A percentile compares a stretch with the other conserved stretches of the same genome.
These are phyloP conservation scores for Cebus imitator DNA, from an alignment of 2,113 vertebrate genomes.

Conservation along the genomic window DNA sequence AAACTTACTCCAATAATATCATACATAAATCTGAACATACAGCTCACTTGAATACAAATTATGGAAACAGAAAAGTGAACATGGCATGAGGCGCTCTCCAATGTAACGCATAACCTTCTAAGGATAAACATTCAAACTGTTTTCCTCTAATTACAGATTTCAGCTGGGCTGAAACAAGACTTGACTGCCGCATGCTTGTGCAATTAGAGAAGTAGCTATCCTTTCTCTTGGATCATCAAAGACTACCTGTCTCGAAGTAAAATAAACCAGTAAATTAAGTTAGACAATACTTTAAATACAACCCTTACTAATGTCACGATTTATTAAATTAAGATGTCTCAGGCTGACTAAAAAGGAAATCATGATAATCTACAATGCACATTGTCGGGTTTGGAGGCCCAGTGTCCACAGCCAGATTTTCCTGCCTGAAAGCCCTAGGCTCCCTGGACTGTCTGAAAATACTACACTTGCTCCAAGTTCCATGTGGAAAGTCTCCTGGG, in stretches of 20 bases:
- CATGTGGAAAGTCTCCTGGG: background rate
- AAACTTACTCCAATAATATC: background rate
- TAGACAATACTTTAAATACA: slow-evolving; percentile 51
- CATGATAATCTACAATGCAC: background rate
- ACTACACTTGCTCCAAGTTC: background rate
- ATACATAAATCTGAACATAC: background rate
- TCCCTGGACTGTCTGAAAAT: background rate
- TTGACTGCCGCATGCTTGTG: background rate
- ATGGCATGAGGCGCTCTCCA: background rate
- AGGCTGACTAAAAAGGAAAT: slow-evolving; percentile 24
- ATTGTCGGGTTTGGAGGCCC: background rate
- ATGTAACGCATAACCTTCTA: background rate
- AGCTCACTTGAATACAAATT: background rate
- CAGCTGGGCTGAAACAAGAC: background rate
- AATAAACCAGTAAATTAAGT: slow-evolving; percentile 34
- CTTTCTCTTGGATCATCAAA: slow-evolving; percentile 38
- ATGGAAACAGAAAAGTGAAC: background rate
- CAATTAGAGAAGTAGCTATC: background rate
- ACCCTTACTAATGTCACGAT: slow-evolving; percentile 33
- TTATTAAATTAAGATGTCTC: slow-evolving; percentile 36
- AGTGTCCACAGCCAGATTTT: background rate
- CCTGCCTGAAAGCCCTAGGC: background rate
- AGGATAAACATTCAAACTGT: background rate
- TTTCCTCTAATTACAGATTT: background rate
- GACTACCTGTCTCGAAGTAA: slow-evolving; percentile 45